A percentile compares a stretch with the other conserved stretches of the same genome.
Evolutionary conservation across 2,113 vertebrate genomes (phyloP).

Genomic region (Tautogolabrus adspersus): DNA sequence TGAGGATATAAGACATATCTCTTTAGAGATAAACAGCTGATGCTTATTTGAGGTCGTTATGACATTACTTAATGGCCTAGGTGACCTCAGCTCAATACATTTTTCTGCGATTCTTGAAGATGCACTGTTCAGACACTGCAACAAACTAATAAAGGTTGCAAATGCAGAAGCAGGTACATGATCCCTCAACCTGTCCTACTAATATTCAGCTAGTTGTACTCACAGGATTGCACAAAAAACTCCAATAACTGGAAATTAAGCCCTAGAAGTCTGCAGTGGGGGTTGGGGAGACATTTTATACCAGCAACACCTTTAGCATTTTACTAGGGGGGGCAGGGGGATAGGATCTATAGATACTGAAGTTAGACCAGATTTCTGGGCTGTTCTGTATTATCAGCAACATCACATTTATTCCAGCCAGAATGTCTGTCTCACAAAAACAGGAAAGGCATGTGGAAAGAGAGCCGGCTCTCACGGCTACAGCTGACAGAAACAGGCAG

Average conservation of each 20-base stretch:
- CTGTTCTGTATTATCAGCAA: background rate
- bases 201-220: background rate
- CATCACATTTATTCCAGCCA: constrained; percentile 28
- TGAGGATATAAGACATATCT: background rate
- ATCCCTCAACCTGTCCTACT: background rate
- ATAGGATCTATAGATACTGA: background rate
- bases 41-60: too few relatives aligned
- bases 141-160: background rate
- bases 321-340: too few relatives aligned
- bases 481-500: constrained; percentile 4
- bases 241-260: too few relatives aligned
- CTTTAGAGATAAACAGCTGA: too few relatives aligned
- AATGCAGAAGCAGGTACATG: background rate
- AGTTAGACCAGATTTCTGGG: constrained; percentile 11
- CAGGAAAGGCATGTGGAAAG: constrained; percentile 71
- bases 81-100: too few relatives aligned
- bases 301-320: too few relatives aligned
- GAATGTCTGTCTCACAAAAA: constrained; percentile 56
- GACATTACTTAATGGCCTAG: too few relatives aligned
- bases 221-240: background rate
- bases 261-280: background rate
- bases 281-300: background rate
- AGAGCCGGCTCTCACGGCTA: constrained; percentile 16
- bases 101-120: too few relatives aligned
- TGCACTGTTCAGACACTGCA: background rate